A percentile compares a stretch with the other conserved stretches of the same genome.
These are phyloP conservation scores for Autographa pulchrina DNA, from an alignment of 2,888 invertebrate genomes.

Conservation along the genomic window DNA sequence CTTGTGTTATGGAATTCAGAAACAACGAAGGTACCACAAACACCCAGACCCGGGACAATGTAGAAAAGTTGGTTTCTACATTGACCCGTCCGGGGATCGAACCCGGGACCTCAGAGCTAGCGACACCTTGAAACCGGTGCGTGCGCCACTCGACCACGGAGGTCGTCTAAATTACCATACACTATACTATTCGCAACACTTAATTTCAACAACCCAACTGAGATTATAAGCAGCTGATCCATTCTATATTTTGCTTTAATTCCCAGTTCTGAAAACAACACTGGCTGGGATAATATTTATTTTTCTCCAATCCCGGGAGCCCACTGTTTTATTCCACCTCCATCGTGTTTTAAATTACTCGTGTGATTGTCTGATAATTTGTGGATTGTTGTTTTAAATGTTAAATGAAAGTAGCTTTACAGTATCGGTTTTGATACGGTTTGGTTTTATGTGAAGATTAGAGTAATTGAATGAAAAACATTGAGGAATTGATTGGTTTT, in stretches of 20 bases:
- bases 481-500: too few species aligned
- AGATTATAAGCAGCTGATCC: conserved; percentile 51
- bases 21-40: too few species aligned
- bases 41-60: too few species aligned
- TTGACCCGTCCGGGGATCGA: too few species aligned
- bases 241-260: conserved; percentile 60
- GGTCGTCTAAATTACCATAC: neutral
- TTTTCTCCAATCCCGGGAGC: conserved; percentile 66
- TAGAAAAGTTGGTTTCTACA: too few species aligned
- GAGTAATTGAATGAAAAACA: neutral
- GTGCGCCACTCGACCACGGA: too few species aligned
- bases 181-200: neutral
- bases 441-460: neutral
- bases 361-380: conserved; percentile 77
- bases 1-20: too few species aligned
- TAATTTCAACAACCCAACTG: conserved; percentile 20
- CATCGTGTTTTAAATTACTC: conserved; percentile 78
- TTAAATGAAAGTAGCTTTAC: conserved; percentile 22
- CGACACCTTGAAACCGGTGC: too few species aligned
- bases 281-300: conserved; percentile 67
- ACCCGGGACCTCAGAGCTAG: too few species aligned
- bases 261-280: conserved; percentile 55
- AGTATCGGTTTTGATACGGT: conserved; percentile 6
- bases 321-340: conserved; percentile 72
- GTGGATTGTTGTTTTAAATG: conserved; percentile 61